Conservation (phyloP, 2,888 invertebrate species). For the Cloeon dipterum region DNA sequence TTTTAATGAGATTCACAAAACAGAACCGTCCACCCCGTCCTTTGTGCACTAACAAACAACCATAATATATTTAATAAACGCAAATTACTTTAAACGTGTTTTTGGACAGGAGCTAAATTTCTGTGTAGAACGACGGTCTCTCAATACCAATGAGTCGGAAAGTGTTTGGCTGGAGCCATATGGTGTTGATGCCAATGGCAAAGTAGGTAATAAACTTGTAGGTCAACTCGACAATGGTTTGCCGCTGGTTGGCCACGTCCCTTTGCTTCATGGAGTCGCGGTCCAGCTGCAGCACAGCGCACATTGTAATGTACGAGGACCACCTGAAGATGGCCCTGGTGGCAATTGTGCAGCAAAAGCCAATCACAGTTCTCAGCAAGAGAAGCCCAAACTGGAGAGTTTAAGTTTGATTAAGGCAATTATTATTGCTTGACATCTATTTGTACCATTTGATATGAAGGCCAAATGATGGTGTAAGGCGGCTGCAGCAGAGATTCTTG, state of each 20-base stretch:
- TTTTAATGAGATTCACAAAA: too few species aligned
- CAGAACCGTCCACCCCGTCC: too few species aligned
- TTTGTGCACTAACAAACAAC: too few species aligned
- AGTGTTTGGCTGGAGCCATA: conserved; percentile 51
- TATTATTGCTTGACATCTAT: not conserved
- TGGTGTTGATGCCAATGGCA: conserved; percentile 54
- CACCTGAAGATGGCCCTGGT: conserved; percentile 44
- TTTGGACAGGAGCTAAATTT: conserved; percentile 27
- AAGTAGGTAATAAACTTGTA: conserved; percentile 65
- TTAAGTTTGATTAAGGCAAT: not conserved
- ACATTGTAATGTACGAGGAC: conserved; percentile 40
- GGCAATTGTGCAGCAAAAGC: conserved; percentile 47
- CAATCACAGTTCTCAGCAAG: conserved; percentile 45
- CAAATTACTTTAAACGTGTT: too few species aligned
- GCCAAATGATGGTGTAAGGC: conserved; percentile 59
- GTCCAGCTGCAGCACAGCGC: conserved; percentile 42
- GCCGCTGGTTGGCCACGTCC: conserved; percentile 31
- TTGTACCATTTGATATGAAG: conserved; percentile 45
- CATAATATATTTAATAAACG: too few species aligned
- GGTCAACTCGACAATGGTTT: conserved; percentile 55
- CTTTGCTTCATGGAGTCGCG: conserved; percentile 38
- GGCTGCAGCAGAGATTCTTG: conserved; percentile 29
- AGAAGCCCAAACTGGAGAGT: conserved; percentile 9
- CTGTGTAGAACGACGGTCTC: conserved; percentile 63
- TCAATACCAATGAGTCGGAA: conserved; percentile 56